Evolutionary conservation across 1,140 invertebrate species (phyloP).

Genomic region (Palaemon carinicauda): DNA sequence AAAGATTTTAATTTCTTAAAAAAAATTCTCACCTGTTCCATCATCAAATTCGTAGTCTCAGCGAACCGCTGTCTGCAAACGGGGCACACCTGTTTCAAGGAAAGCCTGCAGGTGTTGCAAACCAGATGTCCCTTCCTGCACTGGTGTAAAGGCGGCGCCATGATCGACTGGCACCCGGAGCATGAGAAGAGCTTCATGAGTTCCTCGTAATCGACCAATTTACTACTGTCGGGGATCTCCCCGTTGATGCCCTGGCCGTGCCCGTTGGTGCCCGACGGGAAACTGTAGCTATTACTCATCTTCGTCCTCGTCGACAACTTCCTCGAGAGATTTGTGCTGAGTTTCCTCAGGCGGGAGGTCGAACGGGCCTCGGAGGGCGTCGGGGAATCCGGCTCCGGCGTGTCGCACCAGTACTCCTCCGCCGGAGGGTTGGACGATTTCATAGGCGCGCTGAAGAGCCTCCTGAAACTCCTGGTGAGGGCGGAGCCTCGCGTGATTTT

Average conservation of each 20-base stretch:
- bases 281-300: slow-evolving; percentile 11
- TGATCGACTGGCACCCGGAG: slow-evolving; percentile 51
- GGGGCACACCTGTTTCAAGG: slow-evolving; percentile 56
- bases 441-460: slow-evolving; percentile 28
- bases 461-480: slow-evolving; percentile 37
- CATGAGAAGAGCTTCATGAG: slow-evolving; percentile 59
- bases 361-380: neutral
- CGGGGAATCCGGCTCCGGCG: neutral
- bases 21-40: slow-evolving; percentile 60
- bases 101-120: slow-evolving; percentile 51
- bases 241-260: slow-evolving; percentile 19
- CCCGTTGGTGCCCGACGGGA: neutral
- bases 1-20: too few species aligned
- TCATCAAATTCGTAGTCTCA: slow-evolving; percentile 59
- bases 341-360: slow-evolving; percentile 3
- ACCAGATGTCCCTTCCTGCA: slow-evolving; percentile 60
- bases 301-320: slow-evolving; percentile 11
- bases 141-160: slow-evolving; percentile 59
- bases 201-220: slow-evolving; percentile 57
- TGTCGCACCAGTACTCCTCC: slow-evolving; percentile 27
- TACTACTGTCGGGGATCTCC: neutral
- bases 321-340: slow-evolving; percentile 18
- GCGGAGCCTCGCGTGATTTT: slow-evolving; percentile 4
- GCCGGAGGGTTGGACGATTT: neutral
- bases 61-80: slow-evolving; percentile 59